Evolutionary conservation across 2,888 invertebrate species (phyloP), one percentile per base, ranked within the genome.

Genomic region (Amiota mariae): DNA sequence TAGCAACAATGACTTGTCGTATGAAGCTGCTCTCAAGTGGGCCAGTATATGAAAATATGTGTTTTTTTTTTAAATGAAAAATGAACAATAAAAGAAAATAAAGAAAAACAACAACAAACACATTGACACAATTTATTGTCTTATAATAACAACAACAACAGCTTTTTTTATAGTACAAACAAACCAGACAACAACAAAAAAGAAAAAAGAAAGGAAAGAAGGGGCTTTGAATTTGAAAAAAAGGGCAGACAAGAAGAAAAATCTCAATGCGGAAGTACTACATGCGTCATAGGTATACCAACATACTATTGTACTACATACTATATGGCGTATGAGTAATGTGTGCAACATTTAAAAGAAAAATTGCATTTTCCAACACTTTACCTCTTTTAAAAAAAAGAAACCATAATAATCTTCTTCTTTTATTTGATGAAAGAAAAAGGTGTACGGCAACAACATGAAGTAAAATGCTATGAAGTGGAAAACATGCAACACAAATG

Each of bases 321-420:
- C 18, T 54, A 68, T 61, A 8, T 47, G 18, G 59, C 70, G 71
- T 61, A 24, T 36, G 66, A 59, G 48, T 59, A 67, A 67, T 57
- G 24, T 56, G 72, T 57, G 70, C 59, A 59, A 36, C 36, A 36
- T 36, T 36, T 36, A 36, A 9, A 15, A 66, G 70, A 80, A 82
- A 80, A 83, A 83, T 83, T 83, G 82, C 84, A 81, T 83, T 83
- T 85, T 84, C 81, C 85, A 83, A 84, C 83, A 83, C 85, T 83
- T 85, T 85, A 85, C 82, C 75, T 75, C 68, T 49, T 66, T 66
- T 15, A 49, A 66, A 49, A 46, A 12, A 24, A 24, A 1, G n/a
- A n/a, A n/a, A n/a, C 12, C 18, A 36, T 51, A 2, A 4, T 8
- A 2, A 54, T 12, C n/a, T 2, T n/a, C 12, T 24, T 24, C n/a